phyloP scores from a whole-genome alignment of 1,140 invertebrate species.

The Leptinotarsa defecta region DNA sequence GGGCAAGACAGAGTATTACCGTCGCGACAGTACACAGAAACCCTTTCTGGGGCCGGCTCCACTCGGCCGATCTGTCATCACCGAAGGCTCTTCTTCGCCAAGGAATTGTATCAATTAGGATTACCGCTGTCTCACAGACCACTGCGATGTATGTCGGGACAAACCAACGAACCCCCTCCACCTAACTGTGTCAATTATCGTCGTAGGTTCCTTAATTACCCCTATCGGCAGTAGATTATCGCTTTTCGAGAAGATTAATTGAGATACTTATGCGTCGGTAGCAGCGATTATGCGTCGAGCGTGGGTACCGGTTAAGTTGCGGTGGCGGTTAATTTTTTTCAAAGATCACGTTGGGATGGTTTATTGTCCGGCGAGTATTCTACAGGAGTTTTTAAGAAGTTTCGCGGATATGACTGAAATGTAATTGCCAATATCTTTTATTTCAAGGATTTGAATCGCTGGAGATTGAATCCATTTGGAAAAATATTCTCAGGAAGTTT shows the following conservation, averaged over 20 bases:
- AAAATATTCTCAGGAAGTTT: too few species aligned
- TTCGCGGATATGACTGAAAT: too few species aligned
- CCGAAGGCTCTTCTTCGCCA: constrained; percentile 25
- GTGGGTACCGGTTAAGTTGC: neutral
- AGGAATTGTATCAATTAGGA: constrained; percentile 53
- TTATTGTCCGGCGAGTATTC: too few species aligned
- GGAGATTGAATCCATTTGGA: too few species aligned
- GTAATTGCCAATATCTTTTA: too few species aligned
- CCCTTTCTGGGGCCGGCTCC: constrained; percentile 52
- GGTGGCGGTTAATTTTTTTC: too few species aligned
- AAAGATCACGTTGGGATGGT: too few species aligned
- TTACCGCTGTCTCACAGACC: constrained; percentile 39
- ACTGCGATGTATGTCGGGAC: constrained; percentile 16
- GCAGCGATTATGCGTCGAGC: neutral
- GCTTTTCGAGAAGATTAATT: constrained; percentile 18
- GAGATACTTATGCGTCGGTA: constrained; percentile 16
- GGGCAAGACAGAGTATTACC: constrained; percentile 26
- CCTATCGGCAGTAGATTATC: constrained; percentile 17
- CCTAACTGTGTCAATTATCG: constrained; percentile 15
- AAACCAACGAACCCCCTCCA: constrained; percentile 10
- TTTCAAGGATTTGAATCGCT: too few species aligned
- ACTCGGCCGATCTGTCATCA: constrained; percentile 44
- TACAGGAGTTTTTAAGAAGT: too few species aligned
- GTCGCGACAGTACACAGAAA: constrained; percentile 53
- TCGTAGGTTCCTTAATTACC: constrained; percentile 22